Evolutionary conservation across 2,888 invertebrate genomes (phyloP), one percentile per base, ranked within the genome.

Genomic region (Unio delphinus): DNA sequence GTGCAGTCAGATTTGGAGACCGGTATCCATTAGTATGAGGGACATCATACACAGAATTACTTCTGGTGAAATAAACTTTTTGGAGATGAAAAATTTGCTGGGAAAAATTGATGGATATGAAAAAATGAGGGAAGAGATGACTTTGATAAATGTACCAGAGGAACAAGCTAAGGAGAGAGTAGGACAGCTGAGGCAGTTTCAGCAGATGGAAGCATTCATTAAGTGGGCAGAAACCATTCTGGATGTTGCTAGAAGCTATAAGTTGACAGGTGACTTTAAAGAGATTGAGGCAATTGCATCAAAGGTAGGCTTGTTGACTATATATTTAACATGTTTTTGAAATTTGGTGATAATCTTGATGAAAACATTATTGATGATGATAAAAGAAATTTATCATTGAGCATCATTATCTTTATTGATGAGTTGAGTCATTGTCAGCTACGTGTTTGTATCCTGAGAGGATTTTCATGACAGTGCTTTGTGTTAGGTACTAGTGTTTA

Each of bases 21-120:
- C 34, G 7, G 34, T 34, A 34, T 57, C 18, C 55, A 60, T 3
- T 23, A 68, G 68, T 17, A 64, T 59, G 64, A 57, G 58, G 6
- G 28, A 54, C 18, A 55, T 64, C 15, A 15, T n/a, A 15, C 20
- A 68, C 7, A 34, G 54, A 55, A n/a, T 64, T 58, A 8, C 11
- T 17, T 34, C 20, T 64, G 68, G 68, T 20, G 60, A 64, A 4
- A 60, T 68, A 17, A 23, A 23, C 30, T 64, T 64, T 64, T n/a
- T 34, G 55, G 18, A 18, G n/a, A 60, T 61, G 30, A 64, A 68
- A 45, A 55, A 61, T n/a, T 55, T 56, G 26, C 60, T 64, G 54
- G 68, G 68, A 59, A 54, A 55, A 0, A 26, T 54, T 7, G 55
- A 59, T 45, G 58, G 55, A 58, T 58, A 64, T 55, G 34, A 64